A percentile compares a stretch with the other conserved stretches of the same genome.
phyloP scores from a whole-genome alignment of 2,113 vertebrate species.

The Ibidorhyncha struthersii region DNA sequence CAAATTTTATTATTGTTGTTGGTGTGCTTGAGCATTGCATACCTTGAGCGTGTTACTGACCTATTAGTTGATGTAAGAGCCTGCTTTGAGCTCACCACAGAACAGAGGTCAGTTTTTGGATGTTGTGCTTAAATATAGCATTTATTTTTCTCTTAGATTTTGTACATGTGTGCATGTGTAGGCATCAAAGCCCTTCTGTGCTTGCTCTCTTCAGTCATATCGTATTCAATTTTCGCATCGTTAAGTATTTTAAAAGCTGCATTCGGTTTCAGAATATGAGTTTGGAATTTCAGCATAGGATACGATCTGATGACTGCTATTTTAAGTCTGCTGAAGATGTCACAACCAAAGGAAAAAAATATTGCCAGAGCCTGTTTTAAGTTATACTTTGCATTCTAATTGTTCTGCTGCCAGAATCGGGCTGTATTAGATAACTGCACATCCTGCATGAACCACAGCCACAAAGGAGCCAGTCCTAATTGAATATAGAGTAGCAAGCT shows the following conservation, averaged over 20 bases:
- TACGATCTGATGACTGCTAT: background rate
- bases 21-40: background rate
- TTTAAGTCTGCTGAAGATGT: background rate
- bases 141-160: background rate
- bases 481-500: constrained; percentile 28
- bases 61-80: background rate
- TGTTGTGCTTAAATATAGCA: background rate
- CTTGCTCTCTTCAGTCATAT: background rate
- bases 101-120: background rate
- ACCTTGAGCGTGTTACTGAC: background rate
- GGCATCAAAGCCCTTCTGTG: background rate
- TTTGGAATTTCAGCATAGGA: background rate
- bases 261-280: background rate
- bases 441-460: background rate
- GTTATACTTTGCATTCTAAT: background rate
- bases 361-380: background rate
- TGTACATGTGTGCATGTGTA: background rate
- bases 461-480: background rate
- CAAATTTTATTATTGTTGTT: background rate
- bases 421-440: background rate
- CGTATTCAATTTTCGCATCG: background rate
- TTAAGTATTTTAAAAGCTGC: background rate
- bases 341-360: background rate
- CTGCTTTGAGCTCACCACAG: background rate
- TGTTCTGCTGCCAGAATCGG: background rate